These are phyloP conservation scores for Automeris io DNA, from an alignment of 2,888 invertebrate genomes.

Conservation along the genomic window DNA sequence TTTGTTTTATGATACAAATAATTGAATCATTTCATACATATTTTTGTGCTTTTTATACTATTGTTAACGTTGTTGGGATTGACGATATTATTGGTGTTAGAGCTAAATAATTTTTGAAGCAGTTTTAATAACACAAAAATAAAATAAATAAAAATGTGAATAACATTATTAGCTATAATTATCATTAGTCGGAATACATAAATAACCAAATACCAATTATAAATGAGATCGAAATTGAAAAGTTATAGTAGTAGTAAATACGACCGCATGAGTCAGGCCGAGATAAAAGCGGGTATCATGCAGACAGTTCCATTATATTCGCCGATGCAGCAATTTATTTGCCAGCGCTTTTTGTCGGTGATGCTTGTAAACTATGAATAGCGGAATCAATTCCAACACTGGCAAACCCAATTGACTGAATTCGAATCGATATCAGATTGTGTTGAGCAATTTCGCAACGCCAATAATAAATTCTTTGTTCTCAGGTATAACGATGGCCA, in stretches of 20 bases:
- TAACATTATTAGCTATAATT: too few species aligned
- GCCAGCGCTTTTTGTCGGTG: constrained; percentile 42
- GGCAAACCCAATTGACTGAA: constrained; percentile 28
- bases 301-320: constrained; percentile 49
- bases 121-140: not conserved
- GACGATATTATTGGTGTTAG: too few species aligned
- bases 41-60: too few species aligned
- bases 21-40: too few species aligned
- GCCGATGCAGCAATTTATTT: constrained; percentile 46
- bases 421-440: constrained; percentile 23
- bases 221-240: constrained; percentile 18
- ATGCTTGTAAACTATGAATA: constrained; percentile 49
- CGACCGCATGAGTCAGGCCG: constrained; percentile 26
- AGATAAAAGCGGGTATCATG: constrained; percentile 39
- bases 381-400: constrained; percentile 40
- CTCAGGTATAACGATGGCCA: constrained; percentile 31
- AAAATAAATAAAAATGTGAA: too few species aligned
- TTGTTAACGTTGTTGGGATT: too few species aligned
- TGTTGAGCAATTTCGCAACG: constrained; percentile 17
- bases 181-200: too few species aligned
- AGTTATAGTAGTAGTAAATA: constrained; percentile 36
- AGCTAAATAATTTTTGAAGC: too few species aligned
- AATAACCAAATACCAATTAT: constrained; percentile 1
- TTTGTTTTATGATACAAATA: too few species aligned
- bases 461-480: constrained; percentile 26